Conservation (phyloP, 2,797 vertebrate genomes). For the Pristis pectinata region DNA sequence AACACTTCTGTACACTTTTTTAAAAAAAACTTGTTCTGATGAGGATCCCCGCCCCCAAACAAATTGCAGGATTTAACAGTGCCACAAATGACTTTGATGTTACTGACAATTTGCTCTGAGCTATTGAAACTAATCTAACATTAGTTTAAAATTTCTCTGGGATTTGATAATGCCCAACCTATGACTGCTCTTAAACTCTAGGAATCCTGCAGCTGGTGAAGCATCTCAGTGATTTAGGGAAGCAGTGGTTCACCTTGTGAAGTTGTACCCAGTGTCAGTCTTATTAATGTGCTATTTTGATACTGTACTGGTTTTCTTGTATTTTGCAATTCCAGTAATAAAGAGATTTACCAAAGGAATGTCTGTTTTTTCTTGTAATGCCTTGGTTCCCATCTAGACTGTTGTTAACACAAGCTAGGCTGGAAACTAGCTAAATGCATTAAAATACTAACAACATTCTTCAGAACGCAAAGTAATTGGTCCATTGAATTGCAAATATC, state of each 20-base stretch:
- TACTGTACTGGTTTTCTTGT: slow-evolving; percentile 37
- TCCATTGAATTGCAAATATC: no score
- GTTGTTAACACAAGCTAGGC: background rate
- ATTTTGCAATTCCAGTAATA: slow-evolving; percentile 36
- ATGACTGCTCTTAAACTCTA: background rate
- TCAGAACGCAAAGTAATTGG: no score
- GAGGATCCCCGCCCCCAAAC: background rate
- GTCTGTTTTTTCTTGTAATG: background rate
- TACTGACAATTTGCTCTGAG: slow-evolving; percentile 9
- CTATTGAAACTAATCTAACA: background rate
- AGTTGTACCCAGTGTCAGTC: slow-evolving; percentile 23
- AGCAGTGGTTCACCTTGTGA: slow-evolving; percentile 3
- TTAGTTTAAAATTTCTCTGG: background rate
- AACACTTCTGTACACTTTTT: background rate
- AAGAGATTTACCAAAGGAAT: slow-evolving; percentile 36
- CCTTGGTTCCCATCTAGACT: no score
- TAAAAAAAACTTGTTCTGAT: background rate
- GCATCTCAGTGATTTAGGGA: background rate
- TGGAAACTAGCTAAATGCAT: background rate
- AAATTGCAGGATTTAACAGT: slow-evolving; percentile 12
- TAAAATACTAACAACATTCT: no score
- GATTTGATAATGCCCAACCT: background rate
- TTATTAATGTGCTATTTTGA: slow-evolving; percentile 37
- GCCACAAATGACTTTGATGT: background rate
- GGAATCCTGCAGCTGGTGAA: slow-evolving; percentile 26